phyloP scores from a whole-genome alignment of 2,113 vertebrate species.

The Prinia subflava region DNA sequence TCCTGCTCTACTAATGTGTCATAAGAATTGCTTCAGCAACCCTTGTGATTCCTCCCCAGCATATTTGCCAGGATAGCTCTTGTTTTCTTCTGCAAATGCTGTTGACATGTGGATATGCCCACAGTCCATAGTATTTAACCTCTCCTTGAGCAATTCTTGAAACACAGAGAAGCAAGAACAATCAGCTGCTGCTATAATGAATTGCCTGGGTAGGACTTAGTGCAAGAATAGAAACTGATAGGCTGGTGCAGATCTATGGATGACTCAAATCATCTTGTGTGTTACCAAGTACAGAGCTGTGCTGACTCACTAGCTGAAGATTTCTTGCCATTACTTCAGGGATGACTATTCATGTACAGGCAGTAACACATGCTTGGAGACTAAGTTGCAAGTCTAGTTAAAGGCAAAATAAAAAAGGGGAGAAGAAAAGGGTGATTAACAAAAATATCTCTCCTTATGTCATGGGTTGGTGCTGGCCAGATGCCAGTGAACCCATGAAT shows the following conservation, averaged over 20 bases:
- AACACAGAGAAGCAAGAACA: background rate
- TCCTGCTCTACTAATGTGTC: constrained; percentile 24
- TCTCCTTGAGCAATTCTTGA: background rate
- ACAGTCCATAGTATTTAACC: background rate
- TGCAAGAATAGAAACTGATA: background rate
- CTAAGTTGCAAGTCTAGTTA: background rate
- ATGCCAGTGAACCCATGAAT: no score
- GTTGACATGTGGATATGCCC: background rate
- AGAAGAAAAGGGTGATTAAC: background rate
- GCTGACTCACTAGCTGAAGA: background rate
- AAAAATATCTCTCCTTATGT: background rate
- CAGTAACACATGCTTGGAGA: background rate
- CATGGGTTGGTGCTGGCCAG: no score
- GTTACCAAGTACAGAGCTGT: background rate
- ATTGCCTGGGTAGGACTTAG: background rate
- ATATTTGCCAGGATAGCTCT: background rate
- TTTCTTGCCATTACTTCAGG: background rate
- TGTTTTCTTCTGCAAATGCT: background rate
- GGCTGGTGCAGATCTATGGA: background rate
- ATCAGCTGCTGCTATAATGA: background rate
- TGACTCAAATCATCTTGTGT: background rate
- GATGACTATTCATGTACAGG: background rate
- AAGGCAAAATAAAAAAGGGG: background rate
- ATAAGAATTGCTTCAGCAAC: constrained; percentile 13
- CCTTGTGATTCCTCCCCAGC: background rate